Evolutionary conservation across 1,140 invertebrate species (phyloP).

Genomic region (Oncopodura yosiiana): DNA sequence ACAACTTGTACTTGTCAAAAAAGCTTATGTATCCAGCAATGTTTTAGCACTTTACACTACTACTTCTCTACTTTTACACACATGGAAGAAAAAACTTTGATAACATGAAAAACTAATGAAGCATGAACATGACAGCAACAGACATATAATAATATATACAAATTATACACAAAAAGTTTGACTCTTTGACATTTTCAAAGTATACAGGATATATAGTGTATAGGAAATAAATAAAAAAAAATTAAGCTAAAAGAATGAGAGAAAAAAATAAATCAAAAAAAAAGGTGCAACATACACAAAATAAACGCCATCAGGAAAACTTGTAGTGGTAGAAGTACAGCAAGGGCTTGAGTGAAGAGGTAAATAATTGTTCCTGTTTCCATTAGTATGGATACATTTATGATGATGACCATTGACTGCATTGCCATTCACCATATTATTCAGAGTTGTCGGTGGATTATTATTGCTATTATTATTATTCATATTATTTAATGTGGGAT

Average conservation of each 20-base stretch:
- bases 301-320: neutral
- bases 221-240: neutral
- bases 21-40: too few species aligned
- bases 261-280: neutral
- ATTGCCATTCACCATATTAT: neutral
- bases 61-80: too few species aligned
- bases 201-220: neutral
- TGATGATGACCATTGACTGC: conserved; percentile 9
- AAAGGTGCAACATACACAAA: conserved; percentile 12
- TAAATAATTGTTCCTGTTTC: conserved; percentile 6
- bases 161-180: too few species aligned
- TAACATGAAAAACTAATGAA: too few species aligned
- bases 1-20: too few species aligned
- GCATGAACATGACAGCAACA: too few species aligned
- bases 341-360: conserved; percentile 2
- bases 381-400: neutral
- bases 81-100: too few species aligned
- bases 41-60: too few species aligned
- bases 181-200: neutral
- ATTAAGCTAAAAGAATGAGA: neutral
- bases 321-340: neutral
- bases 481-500: conserved; percentile 8
- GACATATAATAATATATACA: too few species aligned
- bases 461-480: neutral
- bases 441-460: too few species aligned